Evolutionary conservation across 2,797 vertebrate genomes (phyloP), one percentile per base, ranked within the genome.

Genomic region (Holocentrus rufus): DNA sequence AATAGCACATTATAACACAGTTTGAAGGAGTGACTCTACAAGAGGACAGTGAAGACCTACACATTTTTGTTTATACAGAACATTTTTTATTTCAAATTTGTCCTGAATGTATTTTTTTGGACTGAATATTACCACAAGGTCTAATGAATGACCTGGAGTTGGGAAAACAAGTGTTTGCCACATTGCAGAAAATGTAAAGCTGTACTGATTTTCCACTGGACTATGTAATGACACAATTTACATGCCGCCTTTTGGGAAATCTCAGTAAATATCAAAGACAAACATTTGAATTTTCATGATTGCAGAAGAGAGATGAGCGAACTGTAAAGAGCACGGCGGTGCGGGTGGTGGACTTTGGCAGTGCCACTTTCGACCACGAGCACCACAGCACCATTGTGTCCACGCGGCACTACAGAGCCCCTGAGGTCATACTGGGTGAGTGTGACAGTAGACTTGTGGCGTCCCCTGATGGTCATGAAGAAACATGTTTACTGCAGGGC

Each of bases 321-420:
- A 95, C 94, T 0, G 95, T 99, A 65, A 99, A 97, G 92, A 98
- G 87, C 92, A 97, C 98, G 0, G 94, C 94, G 0, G 95, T 99
- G 52, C 93, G 97, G 0, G 95, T 99, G 18, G 98, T 99, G 39
- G 98, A 99, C 81, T 99, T 99, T 0, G 98, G 98, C 85, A 99
- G 98, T 0, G 98, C 98, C 80, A 99, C 97, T 0, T 99, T 99
- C 52, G 98, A 99, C 87, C 96, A 98, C 0, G 98, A 99, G 74
- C 97, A 99, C 75, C 98, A 99, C 91, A 99, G 98, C 91, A 99
- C 98, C 25, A 98, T 99, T 0, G 97, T 99, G 49, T 99, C 98
- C 18, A 99, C 98, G 3, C 92, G 98, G 65, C 98, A 99, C 77
- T 99, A 99, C 87, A 92, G 98, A 0, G 96, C 98, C 1, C 98